phyloP scores from a whole-genome alignment of 2,113 vertebrate genomes.

The Ellobius talpinus region DNA sequence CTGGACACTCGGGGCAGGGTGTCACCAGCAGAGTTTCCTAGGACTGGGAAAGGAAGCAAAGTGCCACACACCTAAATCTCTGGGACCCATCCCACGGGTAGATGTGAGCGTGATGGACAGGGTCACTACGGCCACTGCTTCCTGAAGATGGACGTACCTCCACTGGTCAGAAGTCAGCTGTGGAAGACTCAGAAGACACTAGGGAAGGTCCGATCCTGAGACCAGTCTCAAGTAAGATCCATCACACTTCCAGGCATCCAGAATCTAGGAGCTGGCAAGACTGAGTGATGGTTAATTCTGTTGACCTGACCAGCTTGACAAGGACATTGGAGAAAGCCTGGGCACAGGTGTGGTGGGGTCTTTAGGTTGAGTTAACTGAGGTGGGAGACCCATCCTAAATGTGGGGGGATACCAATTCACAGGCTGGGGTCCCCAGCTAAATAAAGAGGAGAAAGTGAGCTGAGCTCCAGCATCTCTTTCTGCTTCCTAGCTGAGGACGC shows the following conservation, averaged over 20 bases:
- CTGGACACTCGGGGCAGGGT: not conserved
- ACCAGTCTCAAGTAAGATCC: not conserved
- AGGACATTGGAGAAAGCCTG: not conserved
- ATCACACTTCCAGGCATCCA: not conserved
- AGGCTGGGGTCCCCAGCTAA: not conserved
- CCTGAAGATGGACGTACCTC: not conserved
- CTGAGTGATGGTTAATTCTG: not conserved
- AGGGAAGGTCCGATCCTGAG: not conserved
- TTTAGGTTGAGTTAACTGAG: not conserved
- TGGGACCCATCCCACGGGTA: not conserved
- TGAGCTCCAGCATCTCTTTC: not conserved
- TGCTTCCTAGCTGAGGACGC: not conserved
- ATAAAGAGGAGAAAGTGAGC: not conserved
- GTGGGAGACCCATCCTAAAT: not conserved
- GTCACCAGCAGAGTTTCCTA: not conserved
- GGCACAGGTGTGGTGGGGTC: not conserved
- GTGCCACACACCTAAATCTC: not conserved
- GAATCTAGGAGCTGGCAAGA: not conserved
- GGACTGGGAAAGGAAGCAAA: not conserved
- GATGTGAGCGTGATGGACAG: accelerated
- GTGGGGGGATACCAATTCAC: not conserved
- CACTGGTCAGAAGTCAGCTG: not conserved
- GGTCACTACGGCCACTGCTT: not conserved
- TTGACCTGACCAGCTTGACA: not conserved
- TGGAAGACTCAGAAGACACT: not conserved